phyloP scores from a whole-genome alignment of 30 jellyfish, hydroid and myxozoan genomes.

The Hydra vulgaris region DNA sequence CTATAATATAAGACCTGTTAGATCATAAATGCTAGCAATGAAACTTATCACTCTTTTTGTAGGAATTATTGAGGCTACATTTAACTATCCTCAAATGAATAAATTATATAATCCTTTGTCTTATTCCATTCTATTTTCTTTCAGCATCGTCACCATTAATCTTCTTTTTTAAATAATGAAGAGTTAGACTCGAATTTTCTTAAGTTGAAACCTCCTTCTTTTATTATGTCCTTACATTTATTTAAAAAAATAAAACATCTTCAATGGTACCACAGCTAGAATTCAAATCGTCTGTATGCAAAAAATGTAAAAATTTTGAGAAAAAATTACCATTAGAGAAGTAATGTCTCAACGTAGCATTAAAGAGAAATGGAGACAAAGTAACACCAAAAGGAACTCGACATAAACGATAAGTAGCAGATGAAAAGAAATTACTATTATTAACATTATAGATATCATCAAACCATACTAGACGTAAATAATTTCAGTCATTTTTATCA shows the following conservation, averaged over 20 bases:
- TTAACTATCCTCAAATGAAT: neutral
- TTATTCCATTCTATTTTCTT: neutral
- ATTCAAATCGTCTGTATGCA: too few relatives aligned
- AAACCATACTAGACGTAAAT: too few relatives aligned
- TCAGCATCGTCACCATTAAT: neutral
- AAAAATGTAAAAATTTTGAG: too few relatives aligned
- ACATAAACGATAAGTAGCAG: too few relatives aligned
- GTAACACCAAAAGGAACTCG: constrained; percentile 6
- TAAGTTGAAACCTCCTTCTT: neutral
- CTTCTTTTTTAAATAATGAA: neutral
- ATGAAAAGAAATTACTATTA: too few relatives aligned
- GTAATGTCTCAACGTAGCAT: too few relatives aligned
- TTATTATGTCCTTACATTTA: neutral
- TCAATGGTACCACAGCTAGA: neutral
- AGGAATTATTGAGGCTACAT: neutral
- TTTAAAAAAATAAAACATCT: neutral
- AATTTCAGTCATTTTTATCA: too few relatives aligned
- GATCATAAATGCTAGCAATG: constrained; percentile 2
- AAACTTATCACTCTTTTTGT: too few relatives aligned
- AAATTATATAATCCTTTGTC: neutral
- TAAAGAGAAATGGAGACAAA: too few relatives aligned
- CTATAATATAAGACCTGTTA: neutral
- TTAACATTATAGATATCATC: too few relatives aligned
- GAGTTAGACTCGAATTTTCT: constrained; percentile 8
- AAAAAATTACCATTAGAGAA: too few relatives aligned